Percentiles rank a stretch among this genome's conserved stretches.
Conservation (phyloP, 2,888 invertebrate genomes). For the Platynereis dumerilii region DNA sequence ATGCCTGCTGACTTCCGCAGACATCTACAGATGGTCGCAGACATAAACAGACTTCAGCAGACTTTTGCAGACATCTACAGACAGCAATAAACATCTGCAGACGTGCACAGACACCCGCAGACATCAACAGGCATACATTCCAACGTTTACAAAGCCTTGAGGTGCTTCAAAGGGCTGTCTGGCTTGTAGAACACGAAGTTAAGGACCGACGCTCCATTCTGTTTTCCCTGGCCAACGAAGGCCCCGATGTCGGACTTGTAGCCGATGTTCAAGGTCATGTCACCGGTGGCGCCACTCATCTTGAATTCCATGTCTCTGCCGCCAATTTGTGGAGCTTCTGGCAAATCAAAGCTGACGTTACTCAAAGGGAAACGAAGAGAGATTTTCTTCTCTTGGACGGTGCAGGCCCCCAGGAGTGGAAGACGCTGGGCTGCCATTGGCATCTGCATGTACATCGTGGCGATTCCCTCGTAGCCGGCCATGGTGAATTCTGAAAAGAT, state of each 20-base stretch:
- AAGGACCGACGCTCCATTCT: conserved; percentile 35
- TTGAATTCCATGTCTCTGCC: conserved; percentile 41
- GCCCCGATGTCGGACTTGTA: conserved; percentile 37
- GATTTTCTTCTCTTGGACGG: conserved; percentile 41
- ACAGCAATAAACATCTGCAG: no score
- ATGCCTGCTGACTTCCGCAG: no score
- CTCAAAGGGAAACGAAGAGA: conserved; percentile 40
- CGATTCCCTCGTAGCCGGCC: conserved; percentile 38
- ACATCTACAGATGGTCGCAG: no score
- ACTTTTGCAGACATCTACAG: no score
- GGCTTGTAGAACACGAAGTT: conserved; percentile 41
- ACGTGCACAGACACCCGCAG: no score
- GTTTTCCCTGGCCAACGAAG: conserved; percentile 39
- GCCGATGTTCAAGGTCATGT: conserved; percentile 39
- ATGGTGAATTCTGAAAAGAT: conserved; percentile 12
- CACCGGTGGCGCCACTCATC: conserved; percentile 41
- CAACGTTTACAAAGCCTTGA: conserved; percentile 33
- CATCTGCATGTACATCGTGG: conserved; percentile 43
- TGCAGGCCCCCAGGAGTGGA: conserved; percentile 39
- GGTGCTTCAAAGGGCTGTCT: conserved; percentile 34
- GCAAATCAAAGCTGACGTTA: conserved; percentile 41
- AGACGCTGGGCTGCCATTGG: conserved; percentile 42
- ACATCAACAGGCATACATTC: no score
- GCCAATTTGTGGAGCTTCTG: conserved; percentile 35
- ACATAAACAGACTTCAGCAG: no score